Conservation (phyloP, 2,888 invertebrate species). For the Drosophila mimetica region DNA sequence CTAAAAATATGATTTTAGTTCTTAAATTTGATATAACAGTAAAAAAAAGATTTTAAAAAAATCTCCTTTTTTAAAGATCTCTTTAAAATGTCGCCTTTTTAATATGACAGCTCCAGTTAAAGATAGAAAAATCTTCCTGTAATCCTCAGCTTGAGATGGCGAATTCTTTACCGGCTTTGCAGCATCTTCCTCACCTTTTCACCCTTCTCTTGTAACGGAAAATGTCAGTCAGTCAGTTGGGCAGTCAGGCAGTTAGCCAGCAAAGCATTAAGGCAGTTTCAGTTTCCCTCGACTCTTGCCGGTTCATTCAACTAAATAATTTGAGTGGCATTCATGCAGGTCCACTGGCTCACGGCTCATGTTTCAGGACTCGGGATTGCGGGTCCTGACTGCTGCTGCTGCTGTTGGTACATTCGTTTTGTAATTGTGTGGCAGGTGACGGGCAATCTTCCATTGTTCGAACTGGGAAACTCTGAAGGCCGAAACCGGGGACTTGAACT, state of each 20-base stretch:
- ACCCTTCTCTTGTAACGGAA: conserved; percentile 64
- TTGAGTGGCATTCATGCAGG: conserved; percentile 82
- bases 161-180: conserved; percentile 25
- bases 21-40: too few relatives aligned
- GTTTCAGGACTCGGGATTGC: conserved; percentile 72
- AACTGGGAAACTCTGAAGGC: background rate
- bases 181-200: conserved; percentile 35
- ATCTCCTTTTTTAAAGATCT: background rate
- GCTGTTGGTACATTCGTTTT: conserved; percentile 68
- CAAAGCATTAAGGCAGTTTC: conserved; percentile 11
- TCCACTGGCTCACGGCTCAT: conserved; percentile 73
- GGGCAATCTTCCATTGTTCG: conserved; percentile 84
- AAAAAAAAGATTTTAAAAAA: too few relatives aligned
- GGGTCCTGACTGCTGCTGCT: conserved; percentile 39
- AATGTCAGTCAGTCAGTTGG: conserved; percentile 62
- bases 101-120: background rate
- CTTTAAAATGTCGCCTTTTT: background rate
- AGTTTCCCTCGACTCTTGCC: conserved; percentile 76
- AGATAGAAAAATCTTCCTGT: background rate
- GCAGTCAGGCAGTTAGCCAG: conserved; percentile 26
- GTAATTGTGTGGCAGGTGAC: conserved; percentile 85
- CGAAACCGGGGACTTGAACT: conserved; percentile 59
- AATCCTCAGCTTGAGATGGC: conserved; percentile 24
- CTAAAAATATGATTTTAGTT: too few relatives aligned
- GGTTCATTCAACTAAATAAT: conserved; percentile 82